Percentiles rank a stretch among this genome's conserved stretches.
Conservation (phyloP, 2,797 vertebrate species). For the Ptychobarbus kaznakovi region DNA sequence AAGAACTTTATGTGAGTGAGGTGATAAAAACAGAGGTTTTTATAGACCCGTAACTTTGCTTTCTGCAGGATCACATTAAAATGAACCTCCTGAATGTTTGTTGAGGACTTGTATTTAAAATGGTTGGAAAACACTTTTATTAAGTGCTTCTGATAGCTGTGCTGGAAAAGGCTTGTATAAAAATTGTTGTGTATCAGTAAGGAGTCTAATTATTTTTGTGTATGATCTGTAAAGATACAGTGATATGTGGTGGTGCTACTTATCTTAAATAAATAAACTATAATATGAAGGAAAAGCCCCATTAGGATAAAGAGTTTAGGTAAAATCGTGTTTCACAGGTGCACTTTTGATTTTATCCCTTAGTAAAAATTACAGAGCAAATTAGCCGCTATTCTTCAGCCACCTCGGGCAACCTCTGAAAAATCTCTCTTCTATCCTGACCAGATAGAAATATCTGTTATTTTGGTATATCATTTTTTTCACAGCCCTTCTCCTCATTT, state of each 20-base stretch:
- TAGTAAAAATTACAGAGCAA: background rate
- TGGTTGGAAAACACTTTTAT: background rate
- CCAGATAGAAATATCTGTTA: background rate
- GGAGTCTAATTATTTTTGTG: background rate
- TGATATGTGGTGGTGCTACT: background rate
- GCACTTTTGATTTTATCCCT: background rate
- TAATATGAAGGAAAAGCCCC: background rate
- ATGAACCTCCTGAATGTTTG: background rate
- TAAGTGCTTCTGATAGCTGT: background rate
- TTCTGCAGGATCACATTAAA: background rate
- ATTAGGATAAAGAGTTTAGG: background rate
- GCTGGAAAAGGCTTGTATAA: background rate
- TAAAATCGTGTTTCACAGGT: background rate
- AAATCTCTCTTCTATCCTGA: background rate
- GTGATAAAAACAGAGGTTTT: constrained; percentile 14
- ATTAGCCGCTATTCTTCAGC: background rate
- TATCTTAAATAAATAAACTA: constrained; percentile 2
- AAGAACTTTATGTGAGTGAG: background rate
- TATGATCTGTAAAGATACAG: background rate
- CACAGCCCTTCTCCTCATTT: constrained; percentile 8
- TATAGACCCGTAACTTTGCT: background rate
- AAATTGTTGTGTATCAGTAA: background rate
- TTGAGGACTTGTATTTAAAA: background rate
- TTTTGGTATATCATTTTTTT: constrained; percentile 13
- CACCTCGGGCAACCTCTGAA: background rate